These are phyloP conservation scores for Apis florea DNA, from an alignment of 1,140 invertebrate genomes.

Conservation along the genomic window DNA sequence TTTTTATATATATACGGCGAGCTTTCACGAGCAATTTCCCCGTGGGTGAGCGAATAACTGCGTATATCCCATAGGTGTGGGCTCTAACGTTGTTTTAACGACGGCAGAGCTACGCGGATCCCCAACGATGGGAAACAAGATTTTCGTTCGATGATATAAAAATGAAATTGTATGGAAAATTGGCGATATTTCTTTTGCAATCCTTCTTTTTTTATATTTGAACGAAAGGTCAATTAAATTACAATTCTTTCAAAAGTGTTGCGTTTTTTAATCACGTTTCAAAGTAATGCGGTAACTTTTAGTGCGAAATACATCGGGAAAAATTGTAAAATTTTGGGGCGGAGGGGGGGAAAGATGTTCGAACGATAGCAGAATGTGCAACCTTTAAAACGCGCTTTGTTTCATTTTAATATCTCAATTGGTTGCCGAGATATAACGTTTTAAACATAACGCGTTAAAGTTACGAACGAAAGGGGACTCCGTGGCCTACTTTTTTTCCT, in stretches of 20 bases:
- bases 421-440: neutral
- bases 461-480: too few species aligned
- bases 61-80: constrained; percentile 21
- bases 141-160: neutral
- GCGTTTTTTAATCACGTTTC: neutral
- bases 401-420: neutral
- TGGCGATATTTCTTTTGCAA: neutral
- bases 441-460: too few species aligned
- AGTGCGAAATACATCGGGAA: neutral
- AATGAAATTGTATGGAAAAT: neutral
- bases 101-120: constrained; percentile 7
- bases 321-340: neutral
- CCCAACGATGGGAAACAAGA: constrained; percentile 25
- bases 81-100: constrained; percentile 51
- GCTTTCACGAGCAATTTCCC: constrained; percentile 49
- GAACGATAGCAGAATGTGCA: neutral
- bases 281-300: neutral
- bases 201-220: too few species aligned
- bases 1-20: constrained; percentile 3
- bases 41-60: constrained; percentile 38
- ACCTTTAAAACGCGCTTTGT: neutral
- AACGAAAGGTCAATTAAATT: neutral
- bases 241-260: neutral
- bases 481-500: neutral
- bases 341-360: neutral